These are phyloP conservation scores for Synergus laeviventris DNA, from an alignment of 2,888 invertebrate genomes.

Conservation along the genomic window DNA sequence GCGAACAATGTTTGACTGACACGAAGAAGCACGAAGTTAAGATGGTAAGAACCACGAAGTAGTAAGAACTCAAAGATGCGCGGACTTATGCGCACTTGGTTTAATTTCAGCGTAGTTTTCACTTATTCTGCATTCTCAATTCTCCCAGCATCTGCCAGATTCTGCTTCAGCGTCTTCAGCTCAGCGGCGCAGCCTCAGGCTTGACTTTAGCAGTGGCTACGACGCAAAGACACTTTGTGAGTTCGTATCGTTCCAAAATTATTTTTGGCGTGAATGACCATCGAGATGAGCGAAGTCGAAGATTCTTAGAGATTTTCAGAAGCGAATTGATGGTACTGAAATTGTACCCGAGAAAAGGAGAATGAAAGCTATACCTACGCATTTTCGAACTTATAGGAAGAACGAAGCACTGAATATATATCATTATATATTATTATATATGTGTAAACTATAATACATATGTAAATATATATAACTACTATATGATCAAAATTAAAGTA, in stretches of 20 bases:
- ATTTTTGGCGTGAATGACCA: slow-evolving; percentile 62
- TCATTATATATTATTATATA: not conserved
- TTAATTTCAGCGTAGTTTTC: not conserved
- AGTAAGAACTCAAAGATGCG: slow-evolving; percentile 28
- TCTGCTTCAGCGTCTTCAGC: too few species aligned
- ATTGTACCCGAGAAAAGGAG: not conserved
- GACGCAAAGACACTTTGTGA: not conserved
- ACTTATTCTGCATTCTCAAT: too few species aligned
- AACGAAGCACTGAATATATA: not conserved
- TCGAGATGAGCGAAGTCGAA: slow-evolving; percentile 32
- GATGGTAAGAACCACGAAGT: too few species aligned
- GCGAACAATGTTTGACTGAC: slow-evolving; percentile 29
- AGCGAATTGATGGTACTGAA: not conserved
- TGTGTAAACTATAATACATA: not conserved
- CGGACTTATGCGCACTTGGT: not conserved
- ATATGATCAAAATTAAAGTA: not conserved
- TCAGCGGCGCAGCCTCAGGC: too few species aligned
- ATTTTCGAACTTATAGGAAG: not conserved
- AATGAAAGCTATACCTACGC: not conserved
- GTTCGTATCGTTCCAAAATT: slow-evolving; percentile 44
- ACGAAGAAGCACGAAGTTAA: too few species aligned
- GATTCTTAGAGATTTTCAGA: not conserved
- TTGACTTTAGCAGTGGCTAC: not conserved
- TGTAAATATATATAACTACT: not conserved
- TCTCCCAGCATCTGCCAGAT: not conserved